Base-by-base conservation (phyloP, 2,797 vertebrate species). In the Myotis planiceps region DNA sequence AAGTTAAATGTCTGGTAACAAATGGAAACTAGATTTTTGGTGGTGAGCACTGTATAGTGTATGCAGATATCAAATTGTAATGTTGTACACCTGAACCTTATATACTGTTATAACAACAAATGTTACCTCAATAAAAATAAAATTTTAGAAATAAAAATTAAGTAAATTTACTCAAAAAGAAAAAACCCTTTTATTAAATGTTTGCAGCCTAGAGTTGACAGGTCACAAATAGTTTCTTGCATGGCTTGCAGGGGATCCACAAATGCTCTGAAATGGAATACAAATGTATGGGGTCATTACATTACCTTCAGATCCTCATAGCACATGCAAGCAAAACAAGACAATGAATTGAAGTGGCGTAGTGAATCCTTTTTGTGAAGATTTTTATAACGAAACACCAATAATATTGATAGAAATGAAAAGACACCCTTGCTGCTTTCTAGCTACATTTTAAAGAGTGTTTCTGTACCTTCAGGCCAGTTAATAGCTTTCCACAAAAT, bases 381-480 rank as follows among this genome's bases (percentile, higher is more conserved):
- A 21, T 39, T 72, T 88, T 60, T 45, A 68, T 63, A 76, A 58
- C 23, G 18, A 89, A 95, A 81, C 18, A 90, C 4, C 60, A 84
- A 23, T 71, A 90, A 71, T 69, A 88, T 3, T 49, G 84, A 78
- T 3, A 96, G 78, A 90, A 90, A 93, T 79, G 16, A 80, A 60
- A 90, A 95, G n/a, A 60, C 21, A 78, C 2, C 55, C 21, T 86
- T 88, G 4, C 21, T 88, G 10, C 19, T 86, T 95, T 53, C 32
- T 51, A 63, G 14, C 45, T 94, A 74, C 14, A 92, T 55, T 86
- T 60, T 88, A n/a, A 94, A 85, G 32, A 76, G 1, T 39, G 42
- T 63, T 92, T 89, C 10, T 83, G 37, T 99, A 99, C 99, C 99
- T 99, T 99, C 99, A 95, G 99, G 99, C 99, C 99, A 99, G 96